These are phyloP conservation scores for Eurystomus gularis DNA, from an alignment of 2,113 vertebrate genomes.

Conservation along the genomic window DNA sequence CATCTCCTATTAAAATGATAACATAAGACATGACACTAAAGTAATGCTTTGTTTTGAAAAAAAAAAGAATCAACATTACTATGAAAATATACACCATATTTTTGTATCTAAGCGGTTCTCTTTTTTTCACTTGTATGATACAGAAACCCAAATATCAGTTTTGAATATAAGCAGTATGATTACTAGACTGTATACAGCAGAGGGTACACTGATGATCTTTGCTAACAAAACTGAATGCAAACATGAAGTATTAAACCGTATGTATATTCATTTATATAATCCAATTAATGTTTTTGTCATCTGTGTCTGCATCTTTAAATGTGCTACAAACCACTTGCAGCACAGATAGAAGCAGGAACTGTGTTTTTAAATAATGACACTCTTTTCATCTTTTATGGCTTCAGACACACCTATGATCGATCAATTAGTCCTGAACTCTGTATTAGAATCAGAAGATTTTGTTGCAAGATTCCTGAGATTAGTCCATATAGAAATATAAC, in stretches of 20 bases:
- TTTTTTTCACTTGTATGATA: neutral
- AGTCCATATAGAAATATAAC: neutral
- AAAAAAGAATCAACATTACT: neutral
- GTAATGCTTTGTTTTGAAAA: neutral
- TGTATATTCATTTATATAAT: neutral
- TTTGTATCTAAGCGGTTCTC: neutral
- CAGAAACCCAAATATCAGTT: neutral
- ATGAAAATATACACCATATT: neutral
- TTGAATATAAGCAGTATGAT: neutral
- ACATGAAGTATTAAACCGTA: neutral
- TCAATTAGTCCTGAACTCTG: neutral
- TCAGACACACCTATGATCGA: neutral
- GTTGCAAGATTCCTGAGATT: neutral
- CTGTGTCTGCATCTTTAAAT: neutral
- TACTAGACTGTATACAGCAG: neutral
- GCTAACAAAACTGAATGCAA: neutral
- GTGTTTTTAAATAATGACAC: neutral
- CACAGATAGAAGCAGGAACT: neutral
- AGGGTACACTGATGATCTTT: neutral
- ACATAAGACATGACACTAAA: neutral
- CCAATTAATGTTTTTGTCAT: neutral
- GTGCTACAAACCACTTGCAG: neutral
- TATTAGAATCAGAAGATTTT: neutral
- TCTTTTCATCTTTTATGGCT: neutral
- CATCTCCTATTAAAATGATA: neutral